Base-by-base conservation (phyloP, 2,113 vertebrate genomes). In the Anolis sagrei region DNA sequence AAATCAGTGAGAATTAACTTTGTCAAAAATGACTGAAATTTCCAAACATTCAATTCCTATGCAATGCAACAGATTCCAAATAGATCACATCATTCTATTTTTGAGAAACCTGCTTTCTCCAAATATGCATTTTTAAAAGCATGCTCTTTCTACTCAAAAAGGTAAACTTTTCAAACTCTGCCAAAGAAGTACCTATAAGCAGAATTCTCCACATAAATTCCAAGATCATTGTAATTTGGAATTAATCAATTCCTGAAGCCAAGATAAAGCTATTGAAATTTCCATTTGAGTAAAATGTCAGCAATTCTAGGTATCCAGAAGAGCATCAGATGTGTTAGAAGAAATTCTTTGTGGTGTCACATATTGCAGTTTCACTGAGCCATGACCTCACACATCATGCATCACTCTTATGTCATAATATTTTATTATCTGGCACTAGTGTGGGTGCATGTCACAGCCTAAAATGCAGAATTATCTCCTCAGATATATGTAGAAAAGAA, bases 401-500 rank as follows among this genome's bases (percentile, higher is more conserved):
- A 49, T 81, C 44, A 69, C 79, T 19, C 27, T 81, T 23, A 69
- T 23, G 39, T 49, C 27, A 69, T 32, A 81, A 69, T 69, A 81
- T 81, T 49, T 81, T 69, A 68, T n/a, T 81, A 48, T 32, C 66
- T 72, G 66, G 25, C 19, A 54, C 64, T 34, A 16, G 27, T 64
- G n/a, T 7, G n/a, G 64, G 80, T 54, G 58, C 79, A 49, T 7
- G n/a, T 81, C 21, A 51, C 44, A 19, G 51, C 69, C 44, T 34
- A 32, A 49, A 81, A 70, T 49, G 80, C 19, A 70, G 48, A 54
- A 72, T 68, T 51, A 54, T 72, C n/a, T 54, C 44, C 29, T 25
- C 48, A 49, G 66, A 81, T 9, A 70, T 70, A 82, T 34, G 68
- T 64, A 82, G 66, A 25, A 44, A 70, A 82, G n/a, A 51, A 54